Conservation (phyloP, 2,797 vertebrate species). For the Poeciliopsis gracilis region DNA sequence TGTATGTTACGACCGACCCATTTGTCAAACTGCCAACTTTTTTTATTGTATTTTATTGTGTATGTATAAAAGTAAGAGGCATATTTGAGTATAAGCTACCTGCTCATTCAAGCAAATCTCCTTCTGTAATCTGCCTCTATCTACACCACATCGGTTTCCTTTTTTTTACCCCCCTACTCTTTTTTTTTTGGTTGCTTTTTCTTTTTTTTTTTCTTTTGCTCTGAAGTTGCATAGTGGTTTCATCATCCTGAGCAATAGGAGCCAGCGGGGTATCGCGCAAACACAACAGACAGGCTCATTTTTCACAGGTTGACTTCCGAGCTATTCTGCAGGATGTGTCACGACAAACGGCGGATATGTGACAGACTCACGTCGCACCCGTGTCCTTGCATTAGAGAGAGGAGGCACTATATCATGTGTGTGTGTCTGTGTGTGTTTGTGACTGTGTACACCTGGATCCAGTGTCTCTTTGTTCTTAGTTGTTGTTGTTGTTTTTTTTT, state of each 20-base stretch:
- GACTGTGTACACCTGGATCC: slow-evolving; percentile 21
- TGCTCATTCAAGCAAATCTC: slow-evolving; percentile 70
- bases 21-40: slow-evolving; percentile 75
- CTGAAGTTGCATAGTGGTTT: slow-evolving; percentile 80
- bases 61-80: slow-evolving; percentile 62
- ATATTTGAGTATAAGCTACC: slow-evolving; percentile 66
- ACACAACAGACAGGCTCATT: slow-evolving; percentile 80
- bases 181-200: background rate
- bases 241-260: slow-evolving; percentile 79
- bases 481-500: slow-evolving; percentile 11
- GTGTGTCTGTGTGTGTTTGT: background rate
- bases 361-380: slow-evolving; percentile 70
- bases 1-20: slow-evolving; percentile 70
- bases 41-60: slow-evolving; percentile 54
- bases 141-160: slow-evolving; percentile 59
- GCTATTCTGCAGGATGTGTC: slow-evolving; percentile 76
- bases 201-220: background rate
- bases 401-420: slow-evolving; percentile 53
- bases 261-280: slow-evolving; percentile 76
- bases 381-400: slow-evolving; percentile 76
- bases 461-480: background rate
- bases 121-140: slow-evolving; percentile 68
- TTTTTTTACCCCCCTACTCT: background rate
- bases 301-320: slow-evolving; percentile 78
- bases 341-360: slow-evolving; percentile 70